Conservation (phyloP, 2,797 vertebrate species). For the Pseudotriccus pelzelni region DNA sequence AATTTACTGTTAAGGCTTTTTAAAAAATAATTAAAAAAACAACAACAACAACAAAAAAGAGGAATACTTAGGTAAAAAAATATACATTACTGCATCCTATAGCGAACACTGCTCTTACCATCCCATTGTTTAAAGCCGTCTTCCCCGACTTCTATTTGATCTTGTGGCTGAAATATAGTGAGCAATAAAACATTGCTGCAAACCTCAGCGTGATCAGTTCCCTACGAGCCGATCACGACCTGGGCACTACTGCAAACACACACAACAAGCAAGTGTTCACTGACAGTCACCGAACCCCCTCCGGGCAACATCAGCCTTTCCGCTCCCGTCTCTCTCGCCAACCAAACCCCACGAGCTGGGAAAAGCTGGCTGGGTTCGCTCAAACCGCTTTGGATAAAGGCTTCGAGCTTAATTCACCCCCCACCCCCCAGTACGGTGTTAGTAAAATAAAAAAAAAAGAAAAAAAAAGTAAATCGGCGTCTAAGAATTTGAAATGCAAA, state of each 20-base stretch:
- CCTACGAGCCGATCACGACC: slow-evolving; percentile 78
- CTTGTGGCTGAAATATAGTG: slow-evolving; percentile 98
- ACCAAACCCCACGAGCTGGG: background rate
- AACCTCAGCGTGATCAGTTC: slow-evolving; percentile 75
- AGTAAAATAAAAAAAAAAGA: background rate
- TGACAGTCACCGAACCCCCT: background rate
- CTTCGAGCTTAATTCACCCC: accelerated
- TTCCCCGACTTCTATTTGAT: slow-evolving; percentile 97
- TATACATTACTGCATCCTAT: slow-evolving; percentile 79
- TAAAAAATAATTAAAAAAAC: background rate
- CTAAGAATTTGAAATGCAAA: background rate
- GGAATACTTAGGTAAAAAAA: slow-evolving; percentile 64
- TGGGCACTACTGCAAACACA: slow-evolving; percentile 74
- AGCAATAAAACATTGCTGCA: slow-evolving; percentile 92
- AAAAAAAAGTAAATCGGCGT: background rate
- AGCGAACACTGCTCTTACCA: slow-evolving; percentile 89
- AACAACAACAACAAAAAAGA: background rate
- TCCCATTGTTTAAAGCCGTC: slow-evolving; percentile 99
- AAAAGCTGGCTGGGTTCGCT: background rate
- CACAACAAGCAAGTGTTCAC: background rate
- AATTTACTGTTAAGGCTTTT: slow-evolving; percentile 30
- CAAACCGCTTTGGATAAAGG: background rate
- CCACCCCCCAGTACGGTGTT: accelerated
- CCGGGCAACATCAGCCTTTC: accelerated
- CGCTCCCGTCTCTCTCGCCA: background rate